Evolutionary conservation across 2,113 vertebrate genomes (phyloP), one percentile per base, ranked within the genome.

Genomic region (Limanda limanda): DNA sequence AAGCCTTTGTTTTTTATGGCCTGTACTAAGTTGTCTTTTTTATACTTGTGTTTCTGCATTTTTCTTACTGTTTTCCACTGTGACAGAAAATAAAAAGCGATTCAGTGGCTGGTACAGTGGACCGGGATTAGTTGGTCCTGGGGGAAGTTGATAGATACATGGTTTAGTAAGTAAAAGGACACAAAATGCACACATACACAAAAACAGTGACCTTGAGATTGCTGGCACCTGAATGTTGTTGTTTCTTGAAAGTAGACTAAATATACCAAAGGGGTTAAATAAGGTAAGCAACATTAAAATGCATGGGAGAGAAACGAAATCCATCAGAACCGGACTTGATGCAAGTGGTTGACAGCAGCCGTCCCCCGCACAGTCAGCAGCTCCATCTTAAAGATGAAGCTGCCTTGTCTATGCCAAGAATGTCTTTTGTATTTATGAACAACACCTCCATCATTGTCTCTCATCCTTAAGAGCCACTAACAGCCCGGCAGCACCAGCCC

Each of bases 1-100:
- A 81, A 74, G 45, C 68, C 25, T 82, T 78, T 81, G 45, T 74
- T 82, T 86, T 87, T 88, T 71, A 79, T 63, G 69, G 58, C 68
- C 68, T 75, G 56, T 63, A 67, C 74, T 72, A 71, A 74, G 79
- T 40, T 71, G 51, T 40, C 51, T 65, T 83, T 77, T 63, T 83
- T 64, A 62, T 63, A 47, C 18, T 24, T 11, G 52, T 60, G 24
- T 59, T 59, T 73, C 60, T 72, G 45, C 23, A 65, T 68, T 78
- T 76, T 61, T 74, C 60, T 23, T 79, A 45, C 6, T 71, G 3
- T 61, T 83, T 79, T 78, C n/a, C 27, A 15, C 18, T 63, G 45
- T 74, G 65, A 77, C 27, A 78, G 17, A 55, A 18, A 40, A 48
- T 56, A 31, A 21, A 47, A 55, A 71, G 47, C 63, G 21, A 79